phyloP scores from a whole-genome alignment of 2,113 vertebrate genomes.

The Heptranchias perlo region DNA sequence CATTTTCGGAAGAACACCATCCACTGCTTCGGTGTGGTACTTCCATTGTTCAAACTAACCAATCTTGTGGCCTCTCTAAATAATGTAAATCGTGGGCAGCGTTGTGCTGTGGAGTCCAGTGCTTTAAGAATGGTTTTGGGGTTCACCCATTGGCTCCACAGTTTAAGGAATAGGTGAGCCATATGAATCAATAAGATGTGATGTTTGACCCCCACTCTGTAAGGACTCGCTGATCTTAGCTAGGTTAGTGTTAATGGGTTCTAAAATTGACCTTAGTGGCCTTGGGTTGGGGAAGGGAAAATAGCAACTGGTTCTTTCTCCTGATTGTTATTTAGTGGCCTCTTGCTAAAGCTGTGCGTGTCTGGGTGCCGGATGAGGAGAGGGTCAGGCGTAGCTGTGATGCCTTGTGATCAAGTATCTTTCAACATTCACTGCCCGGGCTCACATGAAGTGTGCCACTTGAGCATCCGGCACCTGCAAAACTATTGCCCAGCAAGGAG shows the following conservation, averaged over 20 bases:
- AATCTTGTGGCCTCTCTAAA: background rate
- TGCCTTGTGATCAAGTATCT: background rate
- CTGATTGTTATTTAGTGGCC: background rate
- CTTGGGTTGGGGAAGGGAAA: background rate
- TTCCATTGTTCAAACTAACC: background rate
- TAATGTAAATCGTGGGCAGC: background rate
- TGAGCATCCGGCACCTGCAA: too few relatives aligned
- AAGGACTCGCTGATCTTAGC: background rate
- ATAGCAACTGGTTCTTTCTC: background rate
- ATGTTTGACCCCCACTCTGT: background rate
- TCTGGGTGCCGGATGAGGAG: background rate
- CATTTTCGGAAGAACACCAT: background rate
- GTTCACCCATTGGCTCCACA: background rate
- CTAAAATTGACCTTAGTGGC: background rate
- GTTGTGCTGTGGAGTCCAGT: background rate
- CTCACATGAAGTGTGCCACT: too few relatives aligned
- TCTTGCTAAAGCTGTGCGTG: background rate
- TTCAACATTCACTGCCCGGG: background rate
- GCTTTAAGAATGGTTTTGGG: background rate
- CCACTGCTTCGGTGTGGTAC: background rate
- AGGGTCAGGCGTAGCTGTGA: too few relatives aligned
- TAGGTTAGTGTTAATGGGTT: background rate
- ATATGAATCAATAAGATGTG: background rate
- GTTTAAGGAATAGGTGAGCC: background rate
- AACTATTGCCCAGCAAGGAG: too few relatives aligned